Base-by-base conservation (phyloP, 2,113 vertebrate genomes). In the Garra rufa region DNA sequence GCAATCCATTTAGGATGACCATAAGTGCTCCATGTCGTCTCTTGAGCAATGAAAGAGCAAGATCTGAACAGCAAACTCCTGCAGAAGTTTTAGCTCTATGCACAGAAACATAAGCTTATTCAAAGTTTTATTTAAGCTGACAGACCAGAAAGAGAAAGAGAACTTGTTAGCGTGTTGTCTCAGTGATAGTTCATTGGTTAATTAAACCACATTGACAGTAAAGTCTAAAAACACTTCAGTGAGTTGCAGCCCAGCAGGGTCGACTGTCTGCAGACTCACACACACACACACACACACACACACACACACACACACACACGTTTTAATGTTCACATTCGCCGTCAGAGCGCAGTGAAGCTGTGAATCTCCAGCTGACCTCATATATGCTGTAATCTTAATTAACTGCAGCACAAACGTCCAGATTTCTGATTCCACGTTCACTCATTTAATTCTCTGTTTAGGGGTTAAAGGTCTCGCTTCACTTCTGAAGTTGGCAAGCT, bases 171-270 rank as follows among this genome's bases (percentile, higher is more conserved):
- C 3, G 57, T 79, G 55, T 79, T 78, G 50, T 78, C 76, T 78
- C 52, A 59, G 19, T 28, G 24, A 43, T 6, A 63, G 76, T 79
- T 80, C 77, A 65, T 10, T 65, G 59, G 59, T 48, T 80, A 80
- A 80, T 80, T 80, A 80, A 80, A 19, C 13, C 2, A 9, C 76
- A 44, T 63, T 44, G 76, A 61, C 76, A 61, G 76, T 21, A 59
- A 9, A 46, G 43, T 30, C 11, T 78, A 17, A 59, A 59, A 78
- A 78, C 30, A 59, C 21, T 59, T 43, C 19, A 15, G 34, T 78
- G 76, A 61, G 38, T 61, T 5, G 52, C 17, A 30, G 34, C 52
- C 76, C 52, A 9, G 50, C 50, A 24, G 76, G 34, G 52, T 43
- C 34, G 13, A 17, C 50, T 57, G 6, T 44, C 69, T 24, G 10